These are phyloP conservation scores for Amazona ochrocephala DNA, from an alignment of 2,797 vertebrate species.

Conservation along the genomic window DNA sequence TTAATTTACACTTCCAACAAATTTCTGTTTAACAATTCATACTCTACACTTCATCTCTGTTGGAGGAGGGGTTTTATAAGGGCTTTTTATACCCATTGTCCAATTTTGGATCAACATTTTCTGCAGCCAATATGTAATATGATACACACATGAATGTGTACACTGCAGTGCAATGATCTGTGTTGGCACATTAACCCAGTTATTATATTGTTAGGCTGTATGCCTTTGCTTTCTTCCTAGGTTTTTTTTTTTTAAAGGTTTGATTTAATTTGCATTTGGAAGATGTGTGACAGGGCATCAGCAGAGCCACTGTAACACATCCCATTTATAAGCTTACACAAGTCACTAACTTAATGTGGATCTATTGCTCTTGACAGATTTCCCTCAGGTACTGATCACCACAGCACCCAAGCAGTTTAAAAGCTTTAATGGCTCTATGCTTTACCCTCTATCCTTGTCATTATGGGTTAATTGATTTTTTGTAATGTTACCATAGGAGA, in stretches of 20 bases:
- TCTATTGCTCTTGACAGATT: neutral
- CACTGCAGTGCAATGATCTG: neutral
- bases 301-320: neutral
- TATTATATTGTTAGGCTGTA: neutral
- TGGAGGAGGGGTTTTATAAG: neutral
- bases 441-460: neutral
- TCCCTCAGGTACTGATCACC: neutral
- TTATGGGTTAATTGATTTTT: neutral
- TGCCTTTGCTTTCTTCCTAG: neutral
- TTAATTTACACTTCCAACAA: constrained; percentile 60
- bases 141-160: neutral
- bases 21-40: constrained; percentile 54
- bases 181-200: neutral
- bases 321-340: neutral
- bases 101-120: constrained; percentile 41
- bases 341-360: neutral
- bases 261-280: neutral
- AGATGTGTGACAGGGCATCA: neutral
- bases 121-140: neutral
- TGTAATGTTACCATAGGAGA: neutral
- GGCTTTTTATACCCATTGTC: neutral
- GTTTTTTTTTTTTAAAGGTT: neutral
- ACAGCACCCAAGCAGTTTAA: neutral
- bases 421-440: neutral
- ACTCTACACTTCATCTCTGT: neutral